A percentile compares a stretch with the other conserved stretches of the same genome.
These are phyloP conservation scores for Thamnophis sirtalis DNA, from an alignment of 2,113 vertebrate genomes.

Conservation along the genomic window DNA sequence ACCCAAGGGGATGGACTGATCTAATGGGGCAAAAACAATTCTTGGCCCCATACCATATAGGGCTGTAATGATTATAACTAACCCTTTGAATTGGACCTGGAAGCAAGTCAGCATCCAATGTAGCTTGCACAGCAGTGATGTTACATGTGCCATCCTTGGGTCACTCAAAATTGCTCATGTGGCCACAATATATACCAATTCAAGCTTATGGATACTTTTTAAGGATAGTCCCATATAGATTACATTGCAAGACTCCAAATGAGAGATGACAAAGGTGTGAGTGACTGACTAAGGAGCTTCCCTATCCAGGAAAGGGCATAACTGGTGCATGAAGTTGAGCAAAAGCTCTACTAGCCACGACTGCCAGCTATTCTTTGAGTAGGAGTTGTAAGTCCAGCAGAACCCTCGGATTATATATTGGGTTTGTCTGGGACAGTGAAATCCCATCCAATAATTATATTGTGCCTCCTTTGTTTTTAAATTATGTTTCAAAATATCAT, in stretches of 20 bases:
- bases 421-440: neutral
- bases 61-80: neutral
- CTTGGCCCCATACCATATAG: neutral
- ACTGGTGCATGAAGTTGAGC: neutral
- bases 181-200: neutral
- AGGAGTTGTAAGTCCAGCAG: neutral
- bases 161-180: neutral
- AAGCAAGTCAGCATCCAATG: no score
- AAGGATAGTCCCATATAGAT: neutral
- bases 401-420: neutral
- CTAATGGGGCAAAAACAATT: neutral
- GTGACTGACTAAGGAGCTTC: neutral
- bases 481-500: neutral
- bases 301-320: neutral
- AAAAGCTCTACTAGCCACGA: neutral
- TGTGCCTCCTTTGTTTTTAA: neutral
- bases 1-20: neutral
- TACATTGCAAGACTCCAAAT: neutral
- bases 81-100: no score
- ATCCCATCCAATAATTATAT: neutral
- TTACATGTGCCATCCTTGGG: neutral
- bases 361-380: neutral
- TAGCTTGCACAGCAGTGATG: no score
- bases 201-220: neutral
- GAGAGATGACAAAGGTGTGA: neutral